Percentiles rank a stretch among this genome's conserved stretches.
These are phyloP conservation scores for Ridgeia piscesae DNA, from an alignment of 1,140 invertebrate genomes.

Conservation along the genomic window DNA sequence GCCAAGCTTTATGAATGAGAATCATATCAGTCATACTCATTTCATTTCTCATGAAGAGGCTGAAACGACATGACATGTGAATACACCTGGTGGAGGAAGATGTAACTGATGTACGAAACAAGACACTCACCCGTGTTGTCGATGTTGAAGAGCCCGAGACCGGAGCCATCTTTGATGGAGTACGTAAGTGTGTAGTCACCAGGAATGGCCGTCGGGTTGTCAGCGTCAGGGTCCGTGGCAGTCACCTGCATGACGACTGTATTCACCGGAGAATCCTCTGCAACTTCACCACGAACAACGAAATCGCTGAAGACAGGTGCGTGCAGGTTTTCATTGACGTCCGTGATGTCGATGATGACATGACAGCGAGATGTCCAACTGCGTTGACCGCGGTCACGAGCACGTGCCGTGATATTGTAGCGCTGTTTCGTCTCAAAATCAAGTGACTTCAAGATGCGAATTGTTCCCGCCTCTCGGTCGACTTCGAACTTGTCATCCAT, in stretches of 20 bases:
- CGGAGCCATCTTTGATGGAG: constrained; percentile 83
- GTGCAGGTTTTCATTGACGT: constrained; percentile 89
- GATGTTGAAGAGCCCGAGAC: constrained; percentile 86
- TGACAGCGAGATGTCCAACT: constrained; percentile 50
- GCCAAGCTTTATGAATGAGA: no score
- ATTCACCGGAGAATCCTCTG: constrained; percentile 68
- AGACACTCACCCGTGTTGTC: constrained; percentile 78
- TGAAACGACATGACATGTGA: no score
- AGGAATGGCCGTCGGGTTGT: constrained; percentile 57
- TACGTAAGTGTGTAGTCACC: constrained; percentile 81
- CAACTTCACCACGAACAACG: constrained; percentile 66
- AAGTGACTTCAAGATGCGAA: constrained; percentile 73
- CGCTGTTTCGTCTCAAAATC: constrained; percentile 85
- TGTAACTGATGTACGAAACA: background rate
- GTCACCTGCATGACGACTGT: constrained; percentile 73
- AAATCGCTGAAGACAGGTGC: constrained; percentile 81
- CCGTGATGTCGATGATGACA: constrained; percentile 77
- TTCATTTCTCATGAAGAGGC: no score
- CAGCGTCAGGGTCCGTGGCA: constrained; percentile 71
- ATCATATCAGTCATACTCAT: no score
- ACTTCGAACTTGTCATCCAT: constrained; percentile 72
- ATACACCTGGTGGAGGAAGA: background rate
- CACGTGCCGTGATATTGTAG: constrained; percentile 81
- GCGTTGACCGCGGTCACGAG: constrained; percentile 69
- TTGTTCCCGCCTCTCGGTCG: constrained; percentile 78